These are phyloP conservation scores for Falco biarmicus DNA, from an alignment of 2,797 vertebrate genomes.

Conservation along the genomic window DNA sequence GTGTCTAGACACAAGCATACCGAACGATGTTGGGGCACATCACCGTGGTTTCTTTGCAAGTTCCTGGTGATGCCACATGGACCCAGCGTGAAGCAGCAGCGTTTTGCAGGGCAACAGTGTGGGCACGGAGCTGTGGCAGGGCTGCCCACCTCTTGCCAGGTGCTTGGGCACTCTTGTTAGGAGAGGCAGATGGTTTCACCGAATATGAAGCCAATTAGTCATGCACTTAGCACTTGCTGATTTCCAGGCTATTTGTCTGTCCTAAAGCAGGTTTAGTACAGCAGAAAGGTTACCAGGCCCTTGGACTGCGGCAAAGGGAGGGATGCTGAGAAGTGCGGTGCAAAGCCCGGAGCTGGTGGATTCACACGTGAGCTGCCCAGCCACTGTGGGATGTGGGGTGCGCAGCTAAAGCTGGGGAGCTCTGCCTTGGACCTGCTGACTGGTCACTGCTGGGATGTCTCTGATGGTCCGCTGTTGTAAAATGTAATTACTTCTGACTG, in stretches of 20 bases:
- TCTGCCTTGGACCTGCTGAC: background rate
- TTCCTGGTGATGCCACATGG: accelerated
- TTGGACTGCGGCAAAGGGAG: background rate
- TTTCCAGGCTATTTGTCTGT: background rate
- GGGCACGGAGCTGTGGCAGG: background rate
- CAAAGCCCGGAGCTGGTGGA: accelerated
- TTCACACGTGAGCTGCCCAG: background rate
- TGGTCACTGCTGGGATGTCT: background rate
- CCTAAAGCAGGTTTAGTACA: background rate
- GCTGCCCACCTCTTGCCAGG: accelerated
- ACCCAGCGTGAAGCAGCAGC: accelerated
- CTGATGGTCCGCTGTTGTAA: background rate
- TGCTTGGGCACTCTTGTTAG: background rate
- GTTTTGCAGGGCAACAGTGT: background rate
- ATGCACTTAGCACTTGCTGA: background rate
- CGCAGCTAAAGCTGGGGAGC: background rate
- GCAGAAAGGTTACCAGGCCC: background rate
- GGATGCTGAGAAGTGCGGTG: background rate
- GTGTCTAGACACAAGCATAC: accelerated
- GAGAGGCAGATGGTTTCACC: background rate
- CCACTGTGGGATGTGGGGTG: accelerated
- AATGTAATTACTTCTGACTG: background rate
- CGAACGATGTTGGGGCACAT: accelerated
- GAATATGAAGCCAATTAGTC: background rate
- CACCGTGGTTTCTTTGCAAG: background rate